A percentile compares a stretch with the other conserved stretches of the same genome.
Conservation (phyloP, 2,888 invertebrate species). For the Leistus spinibarbis region DNA sequence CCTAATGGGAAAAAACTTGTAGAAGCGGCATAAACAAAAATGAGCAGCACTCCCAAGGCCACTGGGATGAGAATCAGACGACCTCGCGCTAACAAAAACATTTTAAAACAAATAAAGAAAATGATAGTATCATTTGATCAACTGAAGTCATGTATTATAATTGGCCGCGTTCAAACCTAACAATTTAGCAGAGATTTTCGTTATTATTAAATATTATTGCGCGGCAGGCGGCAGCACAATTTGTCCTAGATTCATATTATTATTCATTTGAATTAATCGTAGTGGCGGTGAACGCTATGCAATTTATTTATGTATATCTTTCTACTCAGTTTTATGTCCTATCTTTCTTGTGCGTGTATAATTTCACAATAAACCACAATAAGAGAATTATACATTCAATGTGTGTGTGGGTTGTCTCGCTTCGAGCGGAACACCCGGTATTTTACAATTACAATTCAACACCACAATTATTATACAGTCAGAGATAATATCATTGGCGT, state of each 20-base stretch:
- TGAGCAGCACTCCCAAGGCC: not conserved
- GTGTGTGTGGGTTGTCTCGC: not conserved
- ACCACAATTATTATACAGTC: not conserved
- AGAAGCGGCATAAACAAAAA: not conserved
- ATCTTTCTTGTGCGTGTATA: not conserved
- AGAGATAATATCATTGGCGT: not conserved
- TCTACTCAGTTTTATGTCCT: not conserved
- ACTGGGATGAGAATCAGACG: not conserved
- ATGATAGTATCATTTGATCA: not conserved
- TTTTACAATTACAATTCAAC: not conserved
- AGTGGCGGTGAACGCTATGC: not conserved
- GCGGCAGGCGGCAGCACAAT: not conserved
- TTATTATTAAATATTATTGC: not conserved
- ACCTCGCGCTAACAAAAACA: not conserved
- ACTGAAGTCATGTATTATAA: not conserved
- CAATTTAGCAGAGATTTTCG: not conserved
- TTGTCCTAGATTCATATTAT: not conserved
- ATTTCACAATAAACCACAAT: not conserved
- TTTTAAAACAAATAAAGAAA: not conserved
- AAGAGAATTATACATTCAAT: not conserved
- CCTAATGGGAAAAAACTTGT: not conserved
- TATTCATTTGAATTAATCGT: not conserved
- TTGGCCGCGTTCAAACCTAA: not conserved
- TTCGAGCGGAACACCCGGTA: not conserved
- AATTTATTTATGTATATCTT: not conserved